Evolutionary conservation across 2,113 vertebrate genomes (phyloP), one percentile per base, ranked within the genome.

Genomic region (Papio anubis): DNA sequence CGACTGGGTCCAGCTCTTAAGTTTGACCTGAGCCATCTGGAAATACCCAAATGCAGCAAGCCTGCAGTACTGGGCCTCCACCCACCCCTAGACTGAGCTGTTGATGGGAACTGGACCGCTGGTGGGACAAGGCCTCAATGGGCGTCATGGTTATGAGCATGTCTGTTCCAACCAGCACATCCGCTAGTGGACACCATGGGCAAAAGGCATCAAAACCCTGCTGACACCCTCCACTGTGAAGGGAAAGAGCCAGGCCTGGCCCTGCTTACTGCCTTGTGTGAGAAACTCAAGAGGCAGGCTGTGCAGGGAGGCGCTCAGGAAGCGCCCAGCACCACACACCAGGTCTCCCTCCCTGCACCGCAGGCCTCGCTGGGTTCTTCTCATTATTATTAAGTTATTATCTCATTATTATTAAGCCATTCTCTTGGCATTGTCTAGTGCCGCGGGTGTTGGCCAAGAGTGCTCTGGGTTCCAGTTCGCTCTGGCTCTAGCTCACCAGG

Each of bases 161-260:
- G 0, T 5, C 23, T 0, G 1, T 6, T 32, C 8, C 76, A 30
- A 2, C 13, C 1, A 17, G 7, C 7, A 55, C 6, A 0, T 10
- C 0, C 6, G n/a, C 17, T 4, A 8, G 21, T 8, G 21, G 0
- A 23, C 18, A 12, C 14, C 73, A 13, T n/a, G 6, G 21, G 43
- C 43, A 10, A 61, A 61, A 52, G 64, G 23, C 45, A 11, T 10
- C 2, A 9, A 18, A n/a, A 23, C 32, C 76, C 72, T 13, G 2
- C 18, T 48, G 55, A 2, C 30, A 11, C 5, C 12, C 61, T 45
- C 27, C 30, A 40, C 27, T 14, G 18, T 6, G 21, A 52, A 18
- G 23, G 0, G 64, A 5, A 21, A 40, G 30, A 18, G 30, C 43
- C 9, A 11, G 35, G 7, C 23, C 12, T 5, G 5, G 20, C 4